Base-by-base conservation (phyloP, 2,797 vertebrate species). In the Eupleurogrammus muticus region DNA sequence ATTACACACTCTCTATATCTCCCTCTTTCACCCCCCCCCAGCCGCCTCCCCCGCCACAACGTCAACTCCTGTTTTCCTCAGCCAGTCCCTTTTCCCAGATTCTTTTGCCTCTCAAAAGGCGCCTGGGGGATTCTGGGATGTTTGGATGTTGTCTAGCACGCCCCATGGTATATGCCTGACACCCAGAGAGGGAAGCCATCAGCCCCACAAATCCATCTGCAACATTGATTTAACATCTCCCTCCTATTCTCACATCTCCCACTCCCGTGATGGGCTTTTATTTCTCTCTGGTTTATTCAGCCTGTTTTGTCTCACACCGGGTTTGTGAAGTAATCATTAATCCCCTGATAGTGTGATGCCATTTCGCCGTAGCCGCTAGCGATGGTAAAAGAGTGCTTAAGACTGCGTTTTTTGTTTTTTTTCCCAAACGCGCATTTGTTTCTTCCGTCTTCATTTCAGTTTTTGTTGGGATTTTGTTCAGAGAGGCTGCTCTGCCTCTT, bases 131-230 rank as follows among this genome's bases (percentile, higher is more conserved):
- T 92, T 91, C 91, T 57, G 72, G 77, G 84, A 89, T 92, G 86
- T 90, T 93, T 91, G 83, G 85, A 81, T 87, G 90, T 86, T 89
- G 89, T 91, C 86, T 75, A 76, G 84, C 80, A 83, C 87, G 87
- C n/a, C 81, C 89, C 91, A 87, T 82, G 50, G 57, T 79, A 92
- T 87, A 89, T 72, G 80, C 75, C 86, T 79, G 87, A 88, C 84
- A 83, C 86, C 82, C 81, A 86, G 81, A 90, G 77, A 82, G 79
- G 70, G 65, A 72, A 70, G 74, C 77, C 75, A 62, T 84, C 83
- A 80, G 52, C 60, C 66, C 69, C 2, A 21, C 76, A 78, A 83
- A 88, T 88, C 82, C 81, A 87, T 80, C 80, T 28, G 65, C 70
- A 75, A 62, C 81, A 80, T 72, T 89, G 83, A 87, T 90, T 91